Evolutionary conservation across 2,113 vertebrate genomes (phyloP).

Genomic region (Syngnathus floridae): DNA sequence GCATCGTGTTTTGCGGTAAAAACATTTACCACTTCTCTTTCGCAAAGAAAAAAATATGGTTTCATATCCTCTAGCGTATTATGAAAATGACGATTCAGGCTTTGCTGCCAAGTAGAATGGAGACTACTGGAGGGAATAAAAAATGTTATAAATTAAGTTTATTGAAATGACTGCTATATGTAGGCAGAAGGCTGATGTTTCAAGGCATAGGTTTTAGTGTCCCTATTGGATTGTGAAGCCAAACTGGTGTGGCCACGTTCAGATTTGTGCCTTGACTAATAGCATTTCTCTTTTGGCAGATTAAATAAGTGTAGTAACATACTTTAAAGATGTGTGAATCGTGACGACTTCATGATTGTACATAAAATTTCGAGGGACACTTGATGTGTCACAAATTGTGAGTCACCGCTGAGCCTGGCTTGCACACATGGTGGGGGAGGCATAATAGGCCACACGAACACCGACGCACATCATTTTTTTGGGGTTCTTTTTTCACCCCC

Average conservation of each 20-base stretch:
- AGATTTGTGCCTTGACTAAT: background rate
- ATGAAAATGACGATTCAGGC: no score
- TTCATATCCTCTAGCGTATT: background rate
- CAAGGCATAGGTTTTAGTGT: background rate
- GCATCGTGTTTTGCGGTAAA: no score
- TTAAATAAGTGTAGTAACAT: background rate
- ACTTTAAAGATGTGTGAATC: background rate
- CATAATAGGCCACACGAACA: slow-evolving; percentile 42
- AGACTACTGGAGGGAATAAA: background rate
- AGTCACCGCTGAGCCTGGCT: slow-evolving; percentile 36
- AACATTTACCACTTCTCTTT: no score
- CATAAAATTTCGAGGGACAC: slow-evolving; percentile 18
- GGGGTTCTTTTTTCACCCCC: background rate
- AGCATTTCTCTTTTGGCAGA: background rate
- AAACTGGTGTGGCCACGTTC: background rate
- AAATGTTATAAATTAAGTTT: background rate
- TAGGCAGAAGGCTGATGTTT: background rate
- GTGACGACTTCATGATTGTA: background rate
- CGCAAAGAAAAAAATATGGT: background rate
- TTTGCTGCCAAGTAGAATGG: background rate
- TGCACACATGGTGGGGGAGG: slow-evolving; percentile 44
- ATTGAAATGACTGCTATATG: background rate
- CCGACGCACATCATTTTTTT: slow-evolving; percentile 15
- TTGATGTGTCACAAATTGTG: slow-evolving; percentile 24
- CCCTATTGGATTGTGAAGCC: background rate